Percentiles rank a stretch among this genome's conserved stretches.
Conservation (phyloP, 1,140 invertebrate genomes). For the Drosophila pectinifera region DNA sequence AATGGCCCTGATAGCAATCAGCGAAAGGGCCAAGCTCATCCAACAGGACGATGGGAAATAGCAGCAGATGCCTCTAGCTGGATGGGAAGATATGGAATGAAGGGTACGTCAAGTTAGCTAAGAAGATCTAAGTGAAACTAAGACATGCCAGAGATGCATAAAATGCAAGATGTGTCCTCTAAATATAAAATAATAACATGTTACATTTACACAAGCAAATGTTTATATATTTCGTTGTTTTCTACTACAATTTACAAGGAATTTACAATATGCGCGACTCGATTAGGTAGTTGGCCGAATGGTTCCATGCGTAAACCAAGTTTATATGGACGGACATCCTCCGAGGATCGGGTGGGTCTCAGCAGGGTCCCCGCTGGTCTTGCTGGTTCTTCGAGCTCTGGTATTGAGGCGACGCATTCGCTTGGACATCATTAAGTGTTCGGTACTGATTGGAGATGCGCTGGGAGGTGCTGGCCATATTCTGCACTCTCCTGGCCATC, state of each 20-base stretch:
- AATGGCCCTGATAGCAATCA: slow-evolving; percentile 89
- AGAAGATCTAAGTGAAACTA: no score
- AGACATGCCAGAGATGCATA: no score
- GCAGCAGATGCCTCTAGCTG: neutral
- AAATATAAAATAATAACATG: no score
- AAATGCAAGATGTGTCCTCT: no score
- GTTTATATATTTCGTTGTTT: slow-evolving; percentile 29
- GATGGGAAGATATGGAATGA: no score
- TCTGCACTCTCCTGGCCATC: slow-evolving; percentile 46
- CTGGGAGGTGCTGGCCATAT: slow-evolving; percentile 37
- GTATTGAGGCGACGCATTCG: neutral
- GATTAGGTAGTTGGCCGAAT: slow-evolving; percentile 31
- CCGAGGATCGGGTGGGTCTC: neutral
- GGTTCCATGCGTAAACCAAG: neutral
- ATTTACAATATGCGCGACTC: slow-evolving; percentile 37
- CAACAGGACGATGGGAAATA: slow-evolving; percentile 13
- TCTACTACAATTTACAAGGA: slow-evolving; percentile 67
- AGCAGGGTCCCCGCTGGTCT: neutral
- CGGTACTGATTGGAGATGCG: slow-evolving; percentile 36
- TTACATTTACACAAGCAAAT: slow-evolving; percentile 29
- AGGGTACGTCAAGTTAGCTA: neutral
- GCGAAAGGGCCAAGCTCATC: slow-evolving; percentile 86
- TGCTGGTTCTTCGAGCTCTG: no score
- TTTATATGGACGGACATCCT: slow-evolving; percentile 4
- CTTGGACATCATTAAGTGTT: slow-evolving; percentile 5